Evolutionary conservation across 2,113 vertebrate genomes (phyloP).

Genomic region (Cranoglanis bouderius): DNA sequence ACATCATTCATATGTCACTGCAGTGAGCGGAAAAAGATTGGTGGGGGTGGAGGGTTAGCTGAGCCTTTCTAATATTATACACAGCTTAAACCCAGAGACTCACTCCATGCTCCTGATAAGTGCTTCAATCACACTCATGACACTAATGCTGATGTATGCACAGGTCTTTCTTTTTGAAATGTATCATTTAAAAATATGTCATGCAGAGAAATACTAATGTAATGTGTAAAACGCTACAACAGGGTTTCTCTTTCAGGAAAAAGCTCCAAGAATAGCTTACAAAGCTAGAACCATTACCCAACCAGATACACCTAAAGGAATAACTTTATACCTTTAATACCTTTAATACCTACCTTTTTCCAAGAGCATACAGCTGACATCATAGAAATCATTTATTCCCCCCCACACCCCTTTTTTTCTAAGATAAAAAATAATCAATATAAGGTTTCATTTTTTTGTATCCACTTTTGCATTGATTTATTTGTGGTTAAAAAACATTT

Average conservation of each 20-base stretch:
- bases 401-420: neutral
- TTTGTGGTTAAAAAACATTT: neutral
- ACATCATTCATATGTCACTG: constrained; percentile 67
- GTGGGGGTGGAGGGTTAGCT: constrained; percentile 53
- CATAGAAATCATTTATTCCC: neutral
- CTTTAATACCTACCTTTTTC: neutral
- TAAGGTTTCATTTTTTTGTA: neutral
- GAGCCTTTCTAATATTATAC: constrained; percentile 65
- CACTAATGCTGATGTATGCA: neutral
- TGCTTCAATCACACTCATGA: constrained; percentile 11
- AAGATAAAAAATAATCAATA: neutral
- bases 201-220: neutral
- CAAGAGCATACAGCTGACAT: neutral
- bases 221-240: neutral
- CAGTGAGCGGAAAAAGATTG: constrained; percentile 48
- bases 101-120: constrained; percentile 33
- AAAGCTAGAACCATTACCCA: neutral
- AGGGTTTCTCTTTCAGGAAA: neutral
- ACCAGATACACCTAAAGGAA: neutral
- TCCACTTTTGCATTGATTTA: neutral
- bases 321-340: no score
- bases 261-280: neutral
- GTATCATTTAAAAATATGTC: constrained; percentile 5
- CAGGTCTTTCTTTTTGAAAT: neutral
- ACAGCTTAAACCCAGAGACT: constrained; percentile 53